These are phyloP conservation scores for human DNA, from an alignment of 2,113 vertebrate genomes.

Conservation along the genomic window GRCh38 chr18:29491001-29491500, in stretches of 20 bases:
- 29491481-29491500: background rate
- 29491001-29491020: background rate
- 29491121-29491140: background rate
- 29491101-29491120: background rate
- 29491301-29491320: background rate
- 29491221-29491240: background rate
- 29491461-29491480: background rate
- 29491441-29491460: background rate
- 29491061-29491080: background rate
- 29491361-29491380: background rate
- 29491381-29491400: background rate
- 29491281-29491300: background rate
- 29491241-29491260: background rate
- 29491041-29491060: background rate
- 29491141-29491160: background rate
- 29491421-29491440: background rate
- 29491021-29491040: background rate
- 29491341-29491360: background rate
- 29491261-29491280: background rate
- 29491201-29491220: background rate
- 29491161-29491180: background rate
- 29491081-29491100: background rate
- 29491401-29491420: background rate
- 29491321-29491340: background rate
- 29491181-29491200: background rate